These are phyloP conservation scores for Sceliomorpha sp. DNA, from an alignment of 2,888 invertebrate species.

Conservation along the genomic window DNA sequence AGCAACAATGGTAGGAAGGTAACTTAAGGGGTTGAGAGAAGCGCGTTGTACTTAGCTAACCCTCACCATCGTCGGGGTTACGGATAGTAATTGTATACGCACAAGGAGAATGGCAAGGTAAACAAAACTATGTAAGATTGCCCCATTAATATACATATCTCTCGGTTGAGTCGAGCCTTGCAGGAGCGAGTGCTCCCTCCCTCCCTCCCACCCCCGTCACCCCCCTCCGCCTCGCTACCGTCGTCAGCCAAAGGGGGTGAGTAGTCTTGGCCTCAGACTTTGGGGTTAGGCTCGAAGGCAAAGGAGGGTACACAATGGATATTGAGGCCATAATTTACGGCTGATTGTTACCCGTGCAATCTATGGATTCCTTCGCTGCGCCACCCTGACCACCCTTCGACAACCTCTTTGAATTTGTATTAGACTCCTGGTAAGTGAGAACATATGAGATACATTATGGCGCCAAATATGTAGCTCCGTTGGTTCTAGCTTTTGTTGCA, in stretches of 20 bases:
- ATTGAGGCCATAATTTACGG: conserved; percentile 81
- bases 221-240: no score
- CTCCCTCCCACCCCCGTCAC: no score
- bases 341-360: conserved; percentile 80
- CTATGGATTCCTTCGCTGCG: conserved; percentile 76
- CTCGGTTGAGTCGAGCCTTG: conserved; percentile 75
- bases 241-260: conserved; percentile 66
- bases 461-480: conserved; percentile 49
- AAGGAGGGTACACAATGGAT: conserved; percentile 79
- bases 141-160: conserved; percentile 81
- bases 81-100: conserved; percentile 79
- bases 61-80: conserved; percentile 59
- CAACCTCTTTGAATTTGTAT: conserved; percentile 76
- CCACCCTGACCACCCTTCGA: conserved; percentile 68
- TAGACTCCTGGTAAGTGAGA: conserved; percentile 58
- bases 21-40: conserved; percentile 35
- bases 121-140: conserved; percentile 81
- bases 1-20: conserved; percentile 54
- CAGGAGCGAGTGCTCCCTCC: conserved; percentile 60
- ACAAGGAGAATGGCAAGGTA: conserved; percentile 80
- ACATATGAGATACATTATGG: conserved; percentile 55
- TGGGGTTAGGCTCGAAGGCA: conserved; percentile 74
- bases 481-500: conserved; percentile 43
- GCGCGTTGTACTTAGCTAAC: conserved; percentile 35
- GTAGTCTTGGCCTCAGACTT: conserved; percentile 79